Conservation (phyloP, 2,888 invertebrate species). For the Zaprionus obscuricornis region DNA sequence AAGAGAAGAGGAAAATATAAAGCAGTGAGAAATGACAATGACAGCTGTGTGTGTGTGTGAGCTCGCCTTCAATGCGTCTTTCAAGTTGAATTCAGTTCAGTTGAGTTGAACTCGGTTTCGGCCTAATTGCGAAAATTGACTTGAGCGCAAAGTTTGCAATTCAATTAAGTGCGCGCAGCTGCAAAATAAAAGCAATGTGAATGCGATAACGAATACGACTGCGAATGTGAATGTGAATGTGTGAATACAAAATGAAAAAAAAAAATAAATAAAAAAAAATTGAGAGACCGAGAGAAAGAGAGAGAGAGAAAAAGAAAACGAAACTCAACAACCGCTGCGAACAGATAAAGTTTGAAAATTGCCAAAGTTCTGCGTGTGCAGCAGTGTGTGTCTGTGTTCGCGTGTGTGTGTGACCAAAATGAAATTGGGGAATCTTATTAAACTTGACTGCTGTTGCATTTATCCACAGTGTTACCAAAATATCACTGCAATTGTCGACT, state of each 20-base stretch:
- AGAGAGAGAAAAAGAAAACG: constrained; percentile 28
- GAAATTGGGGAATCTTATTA: constrained; percentile 76
- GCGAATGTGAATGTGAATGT: no score
- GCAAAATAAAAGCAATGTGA: constrained; percentile 21
- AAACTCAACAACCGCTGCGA: constrained; percentile 38
- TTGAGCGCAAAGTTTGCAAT: constrained; percentile 70
- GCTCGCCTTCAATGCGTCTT: no score
- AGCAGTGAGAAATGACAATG: constrained; percentile 23
- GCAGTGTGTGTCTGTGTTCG: constrained; percentile 27
- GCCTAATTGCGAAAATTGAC: constrained; percentile 76
- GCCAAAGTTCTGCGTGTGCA: no score
- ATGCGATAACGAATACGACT: constrained; percentile 14
- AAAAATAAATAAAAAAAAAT: no score
- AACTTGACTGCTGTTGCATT: constrained; percentile 52
- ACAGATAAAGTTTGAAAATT: constrained; percentile 70
- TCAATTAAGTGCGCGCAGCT: constrained; percentile 63
- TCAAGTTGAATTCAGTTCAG: no score
- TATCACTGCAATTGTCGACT: constrained; percentile 39
- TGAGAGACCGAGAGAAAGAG: constrained; percentile 1
- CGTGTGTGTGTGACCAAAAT: constrained; percentile 39
- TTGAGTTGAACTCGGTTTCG: no score
- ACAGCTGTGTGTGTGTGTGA: constrained; percentile 39
- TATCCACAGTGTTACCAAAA: constrained; percentile 23
- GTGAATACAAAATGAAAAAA: constrained; percentile 26
- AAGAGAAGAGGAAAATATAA: neutral